Evolutionary conservation across 2,797 vertebrate species (phyloP).

Genomic region (Staurois parvus): DNA sequence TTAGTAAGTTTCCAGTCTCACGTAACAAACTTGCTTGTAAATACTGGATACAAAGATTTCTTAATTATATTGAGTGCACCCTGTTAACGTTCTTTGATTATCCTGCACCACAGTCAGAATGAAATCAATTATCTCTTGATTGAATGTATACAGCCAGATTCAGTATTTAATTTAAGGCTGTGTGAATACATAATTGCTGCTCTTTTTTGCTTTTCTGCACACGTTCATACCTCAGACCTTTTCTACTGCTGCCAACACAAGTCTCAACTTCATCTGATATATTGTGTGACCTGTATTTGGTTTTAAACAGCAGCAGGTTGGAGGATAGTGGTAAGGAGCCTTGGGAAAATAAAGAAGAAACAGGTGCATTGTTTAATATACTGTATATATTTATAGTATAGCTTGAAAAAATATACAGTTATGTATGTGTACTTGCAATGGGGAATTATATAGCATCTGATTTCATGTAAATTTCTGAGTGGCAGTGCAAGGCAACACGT

Average conservation of each 20-base stretch:
- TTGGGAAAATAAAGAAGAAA: too few species aligned
- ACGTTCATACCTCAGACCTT: constrained; percentile 33
- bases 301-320: too few species aligned
- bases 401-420: too few species aligned
- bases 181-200: constrained; percentile 44
- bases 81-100: constrained; percentile 47
- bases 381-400: too few species aligned
- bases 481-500: too few species aligned
- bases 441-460: too few species aligned
- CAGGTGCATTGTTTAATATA: too few species aligned
- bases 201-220: constrained; percentile 24
- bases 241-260: background rate
- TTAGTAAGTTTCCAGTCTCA: background rate
- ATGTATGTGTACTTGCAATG: too few species aligned
- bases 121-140: constrained; percentile 55
- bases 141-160: constrained; percentile 48
- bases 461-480: too few species aligned
- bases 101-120: constrained; percentile 39
- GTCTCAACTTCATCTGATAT: background rate
- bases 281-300: too few species aligned
- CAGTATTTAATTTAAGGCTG: constrained; percentile 30
- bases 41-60: constrained; percentile 49
- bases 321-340: too few species aligned
- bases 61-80: constrained; percentile 51
- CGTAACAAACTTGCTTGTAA: constrained; percentile 40